Evolutionary conservation across 2,797 vertebrate species (phyloP).

Genomic region (Moxostoma hubbsi): DNA sequence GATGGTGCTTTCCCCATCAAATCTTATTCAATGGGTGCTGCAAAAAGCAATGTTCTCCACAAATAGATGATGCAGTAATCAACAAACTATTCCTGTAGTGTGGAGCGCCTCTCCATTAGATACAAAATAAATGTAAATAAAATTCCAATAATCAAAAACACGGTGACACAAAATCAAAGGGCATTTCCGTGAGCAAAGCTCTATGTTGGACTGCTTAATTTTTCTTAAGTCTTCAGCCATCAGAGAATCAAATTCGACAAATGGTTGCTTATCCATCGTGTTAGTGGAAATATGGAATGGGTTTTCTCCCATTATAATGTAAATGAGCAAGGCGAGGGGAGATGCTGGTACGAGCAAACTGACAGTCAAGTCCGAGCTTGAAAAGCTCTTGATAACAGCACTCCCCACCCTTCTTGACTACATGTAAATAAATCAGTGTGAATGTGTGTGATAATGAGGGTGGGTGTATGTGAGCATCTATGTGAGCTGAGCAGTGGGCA

Average conservation of each 20-base stretch:
- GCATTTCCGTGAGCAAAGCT: not conserved
- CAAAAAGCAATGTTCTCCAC: conserved; percentile 14
- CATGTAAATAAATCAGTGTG: conserved; percentile 42
- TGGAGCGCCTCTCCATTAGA: conserved; percentile 45
- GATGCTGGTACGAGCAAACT: conserved; percentile 22
- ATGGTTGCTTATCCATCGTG: conserved; percentile 22
- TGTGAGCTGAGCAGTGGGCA: conserved; percentile 28
- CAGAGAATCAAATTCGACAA: not conserved
- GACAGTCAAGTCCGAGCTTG: conserved; percentile 14
- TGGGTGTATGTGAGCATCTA: conserved; percentile 17
- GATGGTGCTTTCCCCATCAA: not conserved
- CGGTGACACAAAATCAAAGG: not conserved
- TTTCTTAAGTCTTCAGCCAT: not conserved
- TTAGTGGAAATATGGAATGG: conserved; percentile 7
- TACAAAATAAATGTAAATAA: conserved; percentile 19
- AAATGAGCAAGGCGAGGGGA: conserved; percentile 8
- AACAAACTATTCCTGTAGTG: conserved; percentile 37
- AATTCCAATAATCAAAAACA: conserved; percentile 16
- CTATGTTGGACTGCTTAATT: conserved; percentile 13
- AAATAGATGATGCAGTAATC: conserved; percentile 10
- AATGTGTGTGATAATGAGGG: conserved; percentile 31
- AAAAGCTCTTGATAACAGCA: conserved; percentile 9
- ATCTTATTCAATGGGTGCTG: conserved; percentile 19
- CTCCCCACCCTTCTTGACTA: conserved; percentile 20
- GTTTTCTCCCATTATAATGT: conserved; percentile 29